Evolutionary conservation across 2,888 invertebrate species (phyloP), one percentile per base, ranked within the genome.

Genomic region (Lomographa bimaculata): DNA sequence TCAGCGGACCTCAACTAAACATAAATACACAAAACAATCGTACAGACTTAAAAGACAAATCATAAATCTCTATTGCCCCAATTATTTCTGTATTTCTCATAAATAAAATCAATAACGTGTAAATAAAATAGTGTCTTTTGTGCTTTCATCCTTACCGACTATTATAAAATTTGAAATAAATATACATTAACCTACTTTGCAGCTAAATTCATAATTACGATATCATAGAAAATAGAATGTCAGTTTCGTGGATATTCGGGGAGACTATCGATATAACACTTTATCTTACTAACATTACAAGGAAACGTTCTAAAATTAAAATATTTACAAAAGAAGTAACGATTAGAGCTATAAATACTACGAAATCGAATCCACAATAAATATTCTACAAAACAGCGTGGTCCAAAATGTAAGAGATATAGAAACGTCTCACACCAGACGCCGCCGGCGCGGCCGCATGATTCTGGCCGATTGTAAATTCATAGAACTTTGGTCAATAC

Each of bases 101-200:
- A 81, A 81, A 80, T 79, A 79, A 75, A 73, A 62, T 69, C 50
- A 68, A 51, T 67, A 68, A 66, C 59, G 53, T 70, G 64, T 77
- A 79, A 79, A 80, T 81, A 79, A 81, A 75, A 70, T 63, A 64
- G 70, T 79, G 83, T 85, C 80, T 84, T 85, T 86, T 85, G 86
- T 86, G 86, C 86, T 79, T 71, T 67, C 67, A 60, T 64, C 58
- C 67, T 69, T 72, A 71, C 43, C 36, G 57, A 60, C 71, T 75
- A 79, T 63, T 57, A 72, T 71, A 72, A 65, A 75, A 74, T 79
- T 67, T 76, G 69, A 64, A 81, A 83, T 83, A 84, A 84, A 84
- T 84, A 85, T 78, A 78, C 70, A 75, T 68, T 72, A 78, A 57
- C 61, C 69, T 69, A 75, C 52, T 67, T 58, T 59, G 64, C 67